Conservation (phyloP, 2,797 vertebrate species). For the Phoeniculus purpureus region DNA sequence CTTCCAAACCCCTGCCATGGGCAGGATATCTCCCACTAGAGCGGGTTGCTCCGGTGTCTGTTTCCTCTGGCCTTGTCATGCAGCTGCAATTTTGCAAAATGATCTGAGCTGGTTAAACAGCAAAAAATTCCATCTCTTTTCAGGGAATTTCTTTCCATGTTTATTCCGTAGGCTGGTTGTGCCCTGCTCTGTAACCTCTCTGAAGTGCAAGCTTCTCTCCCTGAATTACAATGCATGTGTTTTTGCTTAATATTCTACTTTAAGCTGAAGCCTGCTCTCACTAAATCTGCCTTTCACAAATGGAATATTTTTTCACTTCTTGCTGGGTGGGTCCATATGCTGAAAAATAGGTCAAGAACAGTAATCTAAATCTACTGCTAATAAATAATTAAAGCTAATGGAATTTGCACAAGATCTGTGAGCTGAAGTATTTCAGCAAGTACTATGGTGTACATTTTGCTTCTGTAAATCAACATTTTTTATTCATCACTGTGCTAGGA, state of each 20-base stretch:
- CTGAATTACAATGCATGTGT: conserved; percentile 5
- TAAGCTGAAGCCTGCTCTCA: conserved; percentile 56
- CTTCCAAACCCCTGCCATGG: too few species aligned
- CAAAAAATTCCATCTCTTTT: conserved; percentile 18
- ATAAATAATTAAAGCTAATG: conserved; percentile 89
- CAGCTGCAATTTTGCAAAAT: neutral
- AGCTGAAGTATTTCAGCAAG: conserved; percentile 77
- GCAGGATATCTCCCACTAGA: too few species aligned
- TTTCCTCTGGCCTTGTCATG: neutral
- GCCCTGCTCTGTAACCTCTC: neutral
- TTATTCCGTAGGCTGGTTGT: conserved; percentile 20
- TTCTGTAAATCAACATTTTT: conserved; percentile 75
- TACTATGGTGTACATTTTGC: conserved; percentile 65
- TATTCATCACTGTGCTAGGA: conserved; percentile 73
- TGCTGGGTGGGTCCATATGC: conserved; percentile 71
- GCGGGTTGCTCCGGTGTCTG: fast-evolving
- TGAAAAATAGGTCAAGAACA: conserved; percentile 84
- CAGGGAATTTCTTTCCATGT: conserved; percentile 8
- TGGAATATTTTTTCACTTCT: conserved; percentile 78
- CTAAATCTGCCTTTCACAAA: conserved; percentile 68
- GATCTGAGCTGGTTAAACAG: neutral
- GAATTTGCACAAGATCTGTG: conserved; percentile 83
- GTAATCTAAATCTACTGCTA: conserved; percentile 83
- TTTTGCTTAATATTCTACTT: conserved; percentile 55
- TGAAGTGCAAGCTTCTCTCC: neutral